These are phyloP conservation scores for Anthophora plumipes DNA, from an alignment of 2,888 invertebrate species.

Conservation along the genomic window DNA sequence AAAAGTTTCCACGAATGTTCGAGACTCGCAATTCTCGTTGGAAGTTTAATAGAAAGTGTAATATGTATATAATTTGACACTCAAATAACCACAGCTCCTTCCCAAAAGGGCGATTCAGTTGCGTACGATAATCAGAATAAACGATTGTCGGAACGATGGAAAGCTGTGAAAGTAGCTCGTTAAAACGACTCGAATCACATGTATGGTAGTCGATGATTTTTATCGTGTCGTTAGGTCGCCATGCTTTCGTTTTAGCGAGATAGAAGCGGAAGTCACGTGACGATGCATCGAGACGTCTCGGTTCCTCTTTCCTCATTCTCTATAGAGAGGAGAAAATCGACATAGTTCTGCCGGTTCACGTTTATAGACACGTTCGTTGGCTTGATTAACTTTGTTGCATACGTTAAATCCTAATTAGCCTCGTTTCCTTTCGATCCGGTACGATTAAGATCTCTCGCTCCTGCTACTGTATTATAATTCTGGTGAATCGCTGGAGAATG, in stretches of 20 bases:
- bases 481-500: not conserved
- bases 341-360: constrained; percentile 46
- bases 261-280: constrained; percentile 8
- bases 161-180: constrained; percentile 53
- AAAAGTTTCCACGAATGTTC: not conserved
- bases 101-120: constrained; percentile 26
- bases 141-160: constrained; percentile 8
- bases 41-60: not conserved
- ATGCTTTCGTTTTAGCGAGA: constrained; percentile 19
- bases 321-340: constrained; percentile 34
- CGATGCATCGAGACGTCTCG: constrained; percentile 16
- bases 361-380: constrained; percentile 58
- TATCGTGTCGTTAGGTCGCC: constrained; percentile 40
- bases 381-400: constrained; percentile 69
- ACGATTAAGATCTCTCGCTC: constrained; percentile 56
- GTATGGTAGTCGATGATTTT: constrained; percentile 41
- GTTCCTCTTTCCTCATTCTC: constrained; percentile 45
- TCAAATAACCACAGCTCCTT: no score
- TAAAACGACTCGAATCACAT: constrained; percentile 54
- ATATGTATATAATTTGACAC: constrained; percentile 3
- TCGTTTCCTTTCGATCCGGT: constrained; percentile 58
- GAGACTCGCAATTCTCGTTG: not conserved
- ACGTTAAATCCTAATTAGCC: constrained; percentile 74
- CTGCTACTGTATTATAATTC: no score
- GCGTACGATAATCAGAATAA: constrained; percentile 8